Evolutionary conservation across 2,113 vertebrate species (phyloP).

Genomic region (Ginglymostoma cirratum): DNA sequence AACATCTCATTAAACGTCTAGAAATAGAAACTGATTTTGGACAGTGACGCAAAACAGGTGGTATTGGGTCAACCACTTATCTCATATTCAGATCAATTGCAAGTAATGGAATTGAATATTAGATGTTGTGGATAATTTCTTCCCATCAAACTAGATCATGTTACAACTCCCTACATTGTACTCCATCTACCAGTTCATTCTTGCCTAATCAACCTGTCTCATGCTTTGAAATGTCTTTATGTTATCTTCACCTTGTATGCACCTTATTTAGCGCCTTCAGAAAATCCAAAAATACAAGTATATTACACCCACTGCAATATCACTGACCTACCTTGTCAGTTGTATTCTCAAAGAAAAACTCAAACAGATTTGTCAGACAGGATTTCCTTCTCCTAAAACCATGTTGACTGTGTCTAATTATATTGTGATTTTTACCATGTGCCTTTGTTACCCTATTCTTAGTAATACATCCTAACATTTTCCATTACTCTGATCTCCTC

Average conservation of each 20-base stretch:
- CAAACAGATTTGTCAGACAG: too few species aligned
- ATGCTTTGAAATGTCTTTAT: background rate
- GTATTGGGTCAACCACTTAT: background rate
- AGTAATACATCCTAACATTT: too few species aligned
- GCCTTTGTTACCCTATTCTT: too few species aligned
- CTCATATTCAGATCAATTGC: background rate
- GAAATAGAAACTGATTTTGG: background rate
- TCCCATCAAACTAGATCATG: background rate
- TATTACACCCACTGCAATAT: too few species aligned
- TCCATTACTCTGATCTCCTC: too few species aligned
- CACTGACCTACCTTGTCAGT: too few species aligned
- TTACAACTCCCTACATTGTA: background rate
- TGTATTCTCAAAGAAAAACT: too few species aligned
- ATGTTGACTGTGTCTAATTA: too few species aligned
- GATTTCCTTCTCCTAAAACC: too few species aligned
- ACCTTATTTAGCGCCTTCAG: too few species aligned
- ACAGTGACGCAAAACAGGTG: background rate
- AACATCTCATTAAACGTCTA: background rate
- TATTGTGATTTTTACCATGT: too few species aligned
- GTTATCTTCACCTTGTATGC: background rate
- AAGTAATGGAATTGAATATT: background rate
- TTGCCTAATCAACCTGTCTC: background rate
- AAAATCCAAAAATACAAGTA: too few species aligned
- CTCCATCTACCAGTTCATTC: background rate
- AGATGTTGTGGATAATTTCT: background rate